Percentiles rank a stretch among this genome's conserved stretches.
Evolutionary conservation across 2,888 invertebrate genomes (phyloP).

Genomic region (Amiota minor): DNA sequence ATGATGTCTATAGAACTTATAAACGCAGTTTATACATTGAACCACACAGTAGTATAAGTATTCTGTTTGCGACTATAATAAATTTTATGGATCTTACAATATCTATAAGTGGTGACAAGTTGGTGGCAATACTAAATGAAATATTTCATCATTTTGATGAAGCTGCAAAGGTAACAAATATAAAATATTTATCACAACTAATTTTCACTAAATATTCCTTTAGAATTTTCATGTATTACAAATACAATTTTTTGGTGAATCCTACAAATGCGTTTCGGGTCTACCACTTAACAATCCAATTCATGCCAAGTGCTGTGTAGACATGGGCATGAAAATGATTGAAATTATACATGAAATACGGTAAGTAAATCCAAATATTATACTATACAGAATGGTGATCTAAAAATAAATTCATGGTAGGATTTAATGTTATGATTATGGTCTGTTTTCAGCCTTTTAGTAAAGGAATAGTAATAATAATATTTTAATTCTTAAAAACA

Average conservation of each 20-base stretch:
- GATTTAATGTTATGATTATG: too few species aligned
- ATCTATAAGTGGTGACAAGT: conserved; percentile 83
- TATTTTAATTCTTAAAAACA: too few species aligned
- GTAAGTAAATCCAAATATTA: conserved; percentile 67
- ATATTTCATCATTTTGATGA: conserved; percentile 92
- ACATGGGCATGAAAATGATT: conserved; percentile 91
- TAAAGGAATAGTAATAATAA: too few species aligned
- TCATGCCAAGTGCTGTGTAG: conserved; percentile 91
- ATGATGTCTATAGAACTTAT: background rate
- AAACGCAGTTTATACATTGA: conserved; percentile 77
- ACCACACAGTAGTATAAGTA: conserved; percentile 89
- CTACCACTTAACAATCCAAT: conserved; percentile 83
- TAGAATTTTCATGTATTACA: conserved; percentile 83
- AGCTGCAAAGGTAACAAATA: conserved; percentile 83
- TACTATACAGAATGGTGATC: too few species aligned
- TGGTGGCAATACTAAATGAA: conserved; percentile 90
- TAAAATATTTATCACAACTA: background rate
- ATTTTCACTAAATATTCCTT: background rate
- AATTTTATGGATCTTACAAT: conserved; percentile 87
- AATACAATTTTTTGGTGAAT: conserved; percentile 93
- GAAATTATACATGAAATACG: conserved; percentile 86
- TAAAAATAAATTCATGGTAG: too few species aligned
- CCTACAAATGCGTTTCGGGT: conserved; percentile 92
- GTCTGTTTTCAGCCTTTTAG: too few species aligned
- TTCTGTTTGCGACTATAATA: conserved; percentile 92